Evolutionary conservation across 1,140 invertebrate genomes (phyloP).

Genomic region (Hypsibius dujardini): DNA sequence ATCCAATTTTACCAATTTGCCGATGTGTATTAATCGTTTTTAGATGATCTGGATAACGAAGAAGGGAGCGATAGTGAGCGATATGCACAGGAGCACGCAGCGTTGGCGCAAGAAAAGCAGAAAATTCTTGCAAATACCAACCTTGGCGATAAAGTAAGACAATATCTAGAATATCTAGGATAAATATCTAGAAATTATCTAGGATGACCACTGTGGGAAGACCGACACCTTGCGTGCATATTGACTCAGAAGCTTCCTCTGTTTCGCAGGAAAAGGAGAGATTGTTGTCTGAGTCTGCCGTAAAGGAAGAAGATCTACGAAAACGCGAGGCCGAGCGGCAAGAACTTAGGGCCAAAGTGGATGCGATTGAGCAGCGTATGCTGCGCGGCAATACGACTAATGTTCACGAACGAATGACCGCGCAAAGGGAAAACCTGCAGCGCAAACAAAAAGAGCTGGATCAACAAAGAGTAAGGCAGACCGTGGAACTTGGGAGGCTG

Average conservation of each 20-base stretch:
- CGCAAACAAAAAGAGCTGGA: not conserved
- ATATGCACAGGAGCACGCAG: not conserved
- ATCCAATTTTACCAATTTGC: no score
- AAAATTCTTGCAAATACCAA: not conserved
- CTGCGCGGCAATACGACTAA: not conserved
- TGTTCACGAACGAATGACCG: slow-evolving; percentile 1
- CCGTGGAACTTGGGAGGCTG: no score
- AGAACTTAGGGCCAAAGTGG: not conserved
- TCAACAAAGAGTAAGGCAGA: not conserved
- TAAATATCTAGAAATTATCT: no score
- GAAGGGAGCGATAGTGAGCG: not conserved
- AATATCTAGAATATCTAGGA: no score
- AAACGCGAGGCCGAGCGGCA: slow-evolving; percentile 13
- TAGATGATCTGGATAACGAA: slow-evolving; percentile 2
- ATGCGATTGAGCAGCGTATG: slow-evolving; percentile 5
- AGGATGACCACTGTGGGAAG: no score
- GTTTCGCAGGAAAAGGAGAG: no score
- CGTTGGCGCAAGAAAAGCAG: not conserved
- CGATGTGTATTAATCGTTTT: no score
- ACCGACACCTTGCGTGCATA: no score
- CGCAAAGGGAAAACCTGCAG: not conserved
- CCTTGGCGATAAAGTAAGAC: not conserved
- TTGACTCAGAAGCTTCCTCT: no score
- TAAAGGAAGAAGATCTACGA: not conserved
- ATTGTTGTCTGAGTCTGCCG: not conserved